phyloP scores from a whole-genome alignment of 1,140 invertebrate species.

The Pachyrhynchus sulphureomaculatus region DNA sequence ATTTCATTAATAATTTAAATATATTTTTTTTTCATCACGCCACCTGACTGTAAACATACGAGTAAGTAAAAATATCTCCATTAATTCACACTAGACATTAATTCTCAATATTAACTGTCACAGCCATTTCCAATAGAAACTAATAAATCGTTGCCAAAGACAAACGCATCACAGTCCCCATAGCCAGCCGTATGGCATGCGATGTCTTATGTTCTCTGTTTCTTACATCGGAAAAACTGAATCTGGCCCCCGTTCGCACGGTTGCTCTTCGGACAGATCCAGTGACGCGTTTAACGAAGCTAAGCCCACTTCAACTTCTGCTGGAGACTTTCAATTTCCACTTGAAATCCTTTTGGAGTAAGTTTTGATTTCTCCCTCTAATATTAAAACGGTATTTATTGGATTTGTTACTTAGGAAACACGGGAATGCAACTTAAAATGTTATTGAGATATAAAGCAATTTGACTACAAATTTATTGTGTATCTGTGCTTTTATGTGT shows the following conservation, averaged over 20 bases:
- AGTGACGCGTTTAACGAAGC: slow-evolving; percentile 37
- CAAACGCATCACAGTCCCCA: slow-evolving; percentile 13
- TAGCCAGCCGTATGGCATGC: not conserved
- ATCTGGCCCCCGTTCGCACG: slow-evolving; percentile 30
- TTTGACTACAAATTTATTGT: too few relatives aligned
- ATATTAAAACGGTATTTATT: too few relatives aligned
- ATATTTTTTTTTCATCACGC: too few relatives aligned
- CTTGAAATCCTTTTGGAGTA: slow-evolving; percentile 6
- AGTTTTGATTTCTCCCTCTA: not conserved
- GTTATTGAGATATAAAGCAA: too few relatives aligned
- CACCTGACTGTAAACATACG: too few relatives aligned
- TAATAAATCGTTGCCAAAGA: slow-evolving; percentile 25
- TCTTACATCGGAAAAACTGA: slow-evolving; percentile 29
- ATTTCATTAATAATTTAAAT: too few relatives aligned
- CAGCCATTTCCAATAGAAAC: slow-evolving; percentile 8
- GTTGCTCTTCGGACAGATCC: slow-evolving; percentile 30
- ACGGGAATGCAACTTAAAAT: too few relatives aligned
- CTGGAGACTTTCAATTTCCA: slow-evolving; percentile 16
- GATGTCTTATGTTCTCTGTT: slow-evolving; percentile 15
- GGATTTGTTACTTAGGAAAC: too few relatives aligned
- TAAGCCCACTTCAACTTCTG: slow-evolving; percentile 16
- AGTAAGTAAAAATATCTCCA: not conserved
- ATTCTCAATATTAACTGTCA: slow-evolving; percentile 24
- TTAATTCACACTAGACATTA: slow-evolving; percentile 6
- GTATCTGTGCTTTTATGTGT: too few relatives aligned